A percentile compares a stretch with the other conserved stretches of the same genome.
Conservation (phyloP, 2,888 invertebrate species). For the Vanessa cardui region DNA sequence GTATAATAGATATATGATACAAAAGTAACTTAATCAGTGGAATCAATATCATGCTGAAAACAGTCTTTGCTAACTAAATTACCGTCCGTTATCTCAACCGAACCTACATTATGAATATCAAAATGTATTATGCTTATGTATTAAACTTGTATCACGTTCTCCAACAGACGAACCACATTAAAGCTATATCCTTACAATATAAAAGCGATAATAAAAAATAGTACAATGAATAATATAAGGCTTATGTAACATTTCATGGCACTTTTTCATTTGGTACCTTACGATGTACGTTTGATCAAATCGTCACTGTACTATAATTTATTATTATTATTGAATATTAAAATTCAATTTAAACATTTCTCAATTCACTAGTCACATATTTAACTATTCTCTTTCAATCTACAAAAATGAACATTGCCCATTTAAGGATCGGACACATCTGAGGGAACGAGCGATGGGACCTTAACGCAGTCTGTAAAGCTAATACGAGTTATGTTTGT, state of each 20-base stretch:
- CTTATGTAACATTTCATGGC: slow-evolving; percentile 2
- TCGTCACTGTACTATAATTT: slow-evolving; percentile 8
- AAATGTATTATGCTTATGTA: slow-evolving; percentile 26
- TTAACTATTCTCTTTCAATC: not conserved
- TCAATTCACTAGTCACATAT: slow-evolving; percentile 19
- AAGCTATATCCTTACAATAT: slow-evolving; percentile 19
- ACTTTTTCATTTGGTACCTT: not conserved
- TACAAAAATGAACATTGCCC: slow-evolving; percentile 33
- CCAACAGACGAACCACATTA: slow-evolving; percentile 15
- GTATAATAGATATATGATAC: slow-evolving; percentile 34
- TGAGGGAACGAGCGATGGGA: not conserved
- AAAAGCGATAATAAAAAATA: slow-evolving; percentile 21
- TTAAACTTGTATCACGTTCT: slow-evolving; percentile 6
- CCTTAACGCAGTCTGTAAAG: not conserved
- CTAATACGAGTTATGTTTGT: not conserved
- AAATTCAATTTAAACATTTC: slow-evolving; percentile 8
- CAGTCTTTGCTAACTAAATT: slow-evolving; percentile 13
- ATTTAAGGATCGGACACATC: not conserved
- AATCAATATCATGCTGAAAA: slow-evolving; percentile 22
- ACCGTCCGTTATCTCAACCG: not conserved
- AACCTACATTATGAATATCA: slow-evolving; percentile 5
- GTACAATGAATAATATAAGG: slow-evolving; percentile 14
- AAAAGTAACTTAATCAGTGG: slow-evolving; percentile 30
- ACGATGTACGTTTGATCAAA: slow-evolving; percentile 3
- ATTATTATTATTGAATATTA: slow-evolving; percentile 5